Evolutionary conservation across 2,113 vertebrate genomes (phyloP), one percentile per base, ranked within the genome.

Genomic region (Oncorhynchus clarkii): DNA sequence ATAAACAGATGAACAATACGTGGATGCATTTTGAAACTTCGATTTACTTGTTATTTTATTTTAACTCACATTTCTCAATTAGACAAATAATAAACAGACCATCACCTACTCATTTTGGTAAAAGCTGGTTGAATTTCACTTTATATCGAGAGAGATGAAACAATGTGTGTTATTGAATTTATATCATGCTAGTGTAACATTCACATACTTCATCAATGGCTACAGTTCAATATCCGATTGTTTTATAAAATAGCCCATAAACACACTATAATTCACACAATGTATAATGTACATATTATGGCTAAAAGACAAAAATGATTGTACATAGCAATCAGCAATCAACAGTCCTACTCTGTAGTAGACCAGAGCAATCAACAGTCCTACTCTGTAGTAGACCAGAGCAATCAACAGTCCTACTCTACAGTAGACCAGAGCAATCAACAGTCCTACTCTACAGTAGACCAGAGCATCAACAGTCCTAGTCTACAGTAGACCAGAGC

Each of bases 181-280:
- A 20, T 45, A 67, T 73, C 85, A 90, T 90, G 88, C 87, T 83
- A 74, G 69, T 70, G 27, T 27, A 49, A 72, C 72, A 75, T 57
- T 62, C 16, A 57, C 11, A 65, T 69, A n/a, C 18, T 12, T 69
- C 2, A n/a, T 45, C 18, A 54, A 57, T 69, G 39, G 34, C 26
- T 45, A 9, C 67, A 39, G 13, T 45, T 45, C 9, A 9, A 45
- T 11, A 11, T 45, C 39, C 3, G 22, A 26, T 22, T 64, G 13
- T 22, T 26, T 11, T 64, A 26, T 45, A 45, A 45, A 39, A 45
- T 45, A 45, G 39, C 39, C 62, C 3, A 8, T 64, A 24, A 26
- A 24, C 9, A 6, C 22, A 67, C 14, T 67, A 57, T 31, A 48
- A 87, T 80, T 82, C 62, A 45, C 71, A 78, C 73, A 85, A 75